These are phyloP conservation scores for Polymixis flavicincta DNA, from an alignment of 2,888 invertebrate species.

Conservation along the genomic window DNA sequence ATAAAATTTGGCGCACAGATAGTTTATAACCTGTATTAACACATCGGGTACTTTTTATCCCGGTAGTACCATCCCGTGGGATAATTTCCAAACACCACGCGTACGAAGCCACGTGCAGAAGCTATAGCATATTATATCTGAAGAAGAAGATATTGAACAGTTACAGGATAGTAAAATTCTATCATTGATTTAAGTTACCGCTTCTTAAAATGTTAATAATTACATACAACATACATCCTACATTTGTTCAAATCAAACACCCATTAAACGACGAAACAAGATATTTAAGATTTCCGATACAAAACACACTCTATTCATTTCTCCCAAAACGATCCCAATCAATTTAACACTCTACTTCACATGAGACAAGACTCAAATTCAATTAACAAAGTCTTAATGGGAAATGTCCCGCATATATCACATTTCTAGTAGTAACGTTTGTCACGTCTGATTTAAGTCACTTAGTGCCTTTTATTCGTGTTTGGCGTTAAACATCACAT, in stretches of 20 bases:
- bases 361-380: constrained; percentile 30
- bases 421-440: constrained; percentile 64
- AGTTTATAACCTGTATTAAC: too few species aligned
- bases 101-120: too few species aligned
- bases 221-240: not conserved
- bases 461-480: constrained; percentile 68
- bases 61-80: too few species aligned
- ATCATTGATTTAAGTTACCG: not conserved
- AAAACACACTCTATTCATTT: constrained; percentile 13
- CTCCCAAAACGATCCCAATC: not conserved
- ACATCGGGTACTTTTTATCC: too few species aligned
- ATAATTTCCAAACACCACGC: too few species aligned
- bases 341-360: constrained; percentile 2
- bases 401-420: constrained; percentile 65
- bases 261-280: constrained; percentile 35
- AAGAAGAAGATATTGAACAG: too few species aligned
- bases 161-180: not conserved
- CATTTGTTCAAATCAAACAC: constrained; percentile 25
- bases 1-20: too few species aligned
- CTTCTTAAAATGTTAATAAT: not conserved
- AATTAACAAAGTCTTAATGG: constrained; percentile 12
- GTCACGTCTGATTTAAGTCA: constrained; percentile 72
- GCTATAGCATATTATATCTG: too few species aligned
- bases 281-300: constrained; percentile 21
- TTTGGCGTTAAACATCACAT: constrained; percentile 60